Conservation (phyloP, 2,797 vertebrate genomes). For the Labeo calbasu region DNA sequence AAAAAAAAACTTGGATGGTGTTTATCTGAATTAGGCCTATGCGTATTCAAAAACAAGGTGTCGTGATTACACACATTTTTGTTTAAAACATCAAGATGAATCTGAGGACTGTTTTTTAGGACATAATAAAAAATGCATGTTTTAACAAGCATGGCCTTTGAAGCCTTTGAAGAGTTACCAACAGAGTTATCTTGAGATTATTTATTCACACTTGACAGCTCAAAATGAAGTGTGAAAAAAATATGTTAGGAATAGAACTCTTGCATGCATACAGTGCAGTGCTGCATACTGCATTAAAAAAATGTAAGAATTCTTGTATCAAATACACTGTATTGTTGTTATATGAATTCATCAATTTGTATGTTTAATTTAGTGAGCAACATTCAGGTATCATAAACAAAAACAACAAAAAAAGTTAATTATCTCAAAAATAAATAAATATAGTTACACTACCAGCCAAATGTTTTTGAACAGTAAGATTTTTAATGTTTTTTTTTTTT, state of each 20-base stretch:
- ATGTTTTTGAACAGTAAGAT: no score
- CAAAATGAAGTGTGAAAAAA: slow-evolving; percentile 15
- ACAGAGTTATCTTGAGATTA: slow-evolving; percentile 45
- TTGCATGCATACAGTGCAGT: neutral
- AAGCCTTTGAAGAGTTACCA: slow-evolving; percentile 65
- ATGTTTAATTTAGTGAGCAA: neutral
- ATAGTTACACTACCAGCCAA: no score
- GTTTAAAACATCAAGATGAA: slow-evolving; percentile 42
- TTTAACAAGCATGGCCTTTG: slow-evolving; percentile 56
- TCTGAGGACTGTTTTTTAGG: slow-evolving; percentile 52
- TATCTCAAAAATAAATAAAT: neutral
- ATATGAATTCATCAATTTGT: neutral
- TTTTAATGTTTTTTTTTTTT: no score
- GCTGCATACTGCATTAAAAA: no score
- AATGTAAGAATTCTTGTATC: neutral
- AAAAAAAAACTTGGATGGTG: neutral
- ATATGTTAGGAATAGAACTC: neutral
- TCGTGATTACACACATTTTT: slow-evolving; percentile 37
- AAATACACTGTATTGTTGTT: neutral
- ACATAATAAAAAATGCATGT: slow-evolving; percentile 54
- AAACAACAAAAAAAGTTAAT: neutral
- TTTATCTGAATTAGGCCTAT: neutral
- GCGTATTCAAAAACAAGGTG: slow-evolving; percentile 31
- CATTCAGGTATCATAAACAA: neutral
- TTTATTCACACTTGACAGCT: slow-evolving; percentile 14